Evolutionary conservation across 2,797 vertebrate species (phyloP), one percentile per base, ranked within the genome.

Genomic region (Premnoplex brunnescens): DNA sequence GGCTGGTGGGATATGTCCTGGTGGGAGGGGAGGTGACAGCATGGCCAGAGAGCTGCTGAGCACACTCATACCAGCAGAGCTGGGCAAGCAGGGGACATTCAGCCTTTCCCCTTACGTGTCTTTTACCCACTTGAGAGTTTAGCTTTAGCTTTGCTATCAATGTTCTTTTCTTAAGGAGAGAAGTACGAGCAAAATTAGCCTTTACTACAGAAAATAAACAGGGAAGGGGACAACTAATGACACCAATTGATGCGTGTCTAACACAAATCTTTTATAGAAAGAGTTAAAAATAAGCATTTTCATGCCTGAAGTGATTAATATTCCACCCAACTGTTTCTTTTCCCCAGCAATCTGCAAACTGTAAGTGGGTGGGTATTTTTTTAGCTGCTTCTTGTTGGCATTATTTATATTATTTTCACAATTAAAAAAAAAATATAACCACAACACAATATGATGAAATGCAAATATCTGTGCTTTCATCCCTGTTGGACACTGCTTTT

Each of bases 351-450:
- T 96, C 96, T 97, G 96, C 93, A 96, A 96, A 97, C 94, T 95
- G 85, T 76, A 96, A 94, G 97, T 98, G 97, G 97, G 97, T 94
- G 97, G 97, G 43, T 98, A 96, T 97, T 98, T 97, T 96, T 97
- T 97, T 95, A 97, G 92, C 92, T 91, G 27, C 28, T 92, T 95
- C 95, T 97, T 97, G 74, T 76, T 91, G 74, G 73, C 73, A 80
- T 96, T 95, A 96, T 97, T 96, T 96, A 95, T 93, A 97, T 90
- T 89, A 89, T 81, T 82, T 85, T 85, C 89, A 91, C 91, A 93
- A 96, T 95, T 77, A 90, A 88, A 83, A 58, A 46, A 44, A 44
- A 66, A 91, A 37, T 56, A 73, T 22, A 87, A 83, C 71, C 48
- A 79, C 74, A 86, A 79, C 91, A 88, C 69, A 74, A 81, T 95